Percentiles rank a stretch among this genome's conserved stretches.
These are phyloP conservation scores for Pteronura brasiliensis DNA, from an alignment of 2,113 vertebrate species.

Conservation along the genomic window DNA sequence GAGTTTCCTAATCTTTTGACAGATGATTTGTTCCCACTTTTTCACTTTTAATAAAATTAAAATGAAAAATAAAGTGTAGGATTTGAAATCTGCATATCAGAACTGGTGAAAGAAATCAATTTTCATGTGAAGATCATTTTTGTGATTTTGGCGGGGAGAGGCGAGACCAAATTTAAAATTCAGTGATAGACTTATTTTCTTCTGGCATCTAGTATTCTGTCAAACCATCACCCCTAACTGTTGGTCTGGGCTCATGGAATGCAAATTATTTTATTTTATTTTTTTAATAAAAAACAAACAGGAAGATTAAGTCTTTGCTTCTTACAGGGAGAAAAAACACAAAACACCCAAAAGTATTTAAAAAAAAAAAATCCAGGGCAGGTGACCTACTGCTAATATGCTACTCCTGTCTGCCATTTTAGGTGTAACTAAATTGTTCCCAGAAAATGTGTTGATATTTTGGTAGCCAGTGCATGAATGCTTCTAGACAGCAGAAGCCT, in stretches of 20 bases:
- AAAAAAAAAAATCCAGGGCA: slow-evolving; percentile 4
- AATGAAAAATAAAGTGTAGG: background rate
- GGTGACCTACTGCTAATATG: background rate
- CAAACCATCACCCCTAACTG: background rate
- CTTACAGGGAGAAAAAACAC: background rate
- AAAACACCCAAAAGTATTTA: background rate
- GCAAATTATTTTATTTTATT: background rate
- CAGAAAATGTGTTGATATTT: background rate
- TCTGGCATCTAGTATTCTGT: background rate
- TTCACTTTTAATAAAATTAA: slow-evolving; percentile 6
- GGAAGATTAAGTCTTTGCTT: background rate
- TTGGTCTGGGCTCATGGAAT: background rate
- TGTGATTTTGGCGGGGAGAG: background rate
- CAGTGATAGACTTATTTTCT: background rate
- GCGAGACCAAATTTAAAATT: slow-evolving; percentile 1
- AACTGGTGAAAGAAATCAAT: slow-evolving; percentile 1
- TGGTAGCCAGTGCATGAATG: background rate
- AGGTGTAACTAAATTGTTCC: background rate
- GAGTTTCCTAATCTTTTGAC: background rate
- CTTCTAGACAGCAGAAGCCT: background rate
- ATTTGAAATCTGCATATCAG: background rate
- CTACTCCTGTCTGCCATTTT: background rate
- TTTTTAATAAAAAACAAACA: background rate
- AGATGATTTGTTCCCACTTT: background rate
- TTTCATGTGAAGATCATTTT: background rate